Evolutionary conservation across 2,113 vertebrate species (phyloP).

Genomic region (Coracopsis vasa): DNA sequence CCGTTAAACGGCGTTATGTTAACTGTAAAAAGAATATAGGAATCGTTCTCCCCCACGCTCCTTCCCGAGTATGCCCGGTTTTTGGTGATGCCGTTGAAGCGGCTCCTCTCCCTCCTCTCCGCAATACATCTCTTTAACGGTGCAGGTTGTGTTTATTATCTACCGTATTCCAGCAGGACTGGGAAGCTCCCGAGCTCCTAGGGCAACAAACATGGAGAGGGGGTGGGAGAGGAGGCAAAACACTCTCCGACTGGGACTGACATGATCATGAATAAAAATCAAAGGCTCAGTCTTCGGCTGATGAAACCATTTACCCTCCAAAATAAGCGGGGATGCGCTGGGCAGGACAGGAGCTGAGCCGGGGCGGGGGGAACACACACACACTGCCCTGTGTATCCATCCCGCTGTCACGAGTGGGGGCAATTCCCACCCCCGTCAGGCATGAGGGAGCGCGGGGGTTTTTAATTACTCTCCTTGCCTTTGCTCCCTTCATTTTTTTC

Average conservation of each 20-base stretch:
- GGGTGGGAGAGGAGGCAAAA: neutral
- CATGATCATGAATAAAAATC: constrained; percentile 35
- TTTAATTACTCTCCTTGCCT: constrained; percentile 61
- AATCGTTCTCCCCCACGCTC: neutral
- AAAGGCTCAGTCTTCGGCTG: neutral
- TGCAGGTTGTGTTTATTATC: constrained; percentile 6
- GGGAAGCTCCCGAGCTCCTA: constrained; percentile 31
- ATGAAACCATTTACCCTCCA: neutral
- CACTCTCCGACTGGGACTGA: neutral
- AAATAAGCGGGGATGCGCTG: neutral
- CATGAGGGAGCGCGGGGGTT: neutral
- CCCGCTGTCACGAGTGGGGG: neutral
- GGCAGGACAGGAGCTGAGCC: neutral
- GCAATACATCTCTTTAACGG: neutral
- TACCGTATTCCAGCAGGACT: constrained; percentile 28
- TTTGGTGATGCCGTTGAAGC: neutral
- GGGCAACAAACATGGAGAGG: neutral
- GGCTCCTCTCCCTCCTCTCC: neutral
- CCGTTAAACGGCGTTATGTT: neutral
- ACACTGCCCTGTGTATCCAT: neutral
- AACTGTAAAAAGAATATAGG: neutral
- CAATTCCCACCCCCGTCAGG: neutral
- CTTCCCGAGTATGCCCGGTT: neutral
- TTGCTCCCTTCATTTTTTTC: constrained; percentile 59
- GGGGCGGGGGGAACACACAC: neutral